Evolutionary conservation across 2,113 vertebrate genomes (phyloP), one percentile per base, ranked within the genome.

Genomic region (Phrynocephalus versicolor): DNA sequence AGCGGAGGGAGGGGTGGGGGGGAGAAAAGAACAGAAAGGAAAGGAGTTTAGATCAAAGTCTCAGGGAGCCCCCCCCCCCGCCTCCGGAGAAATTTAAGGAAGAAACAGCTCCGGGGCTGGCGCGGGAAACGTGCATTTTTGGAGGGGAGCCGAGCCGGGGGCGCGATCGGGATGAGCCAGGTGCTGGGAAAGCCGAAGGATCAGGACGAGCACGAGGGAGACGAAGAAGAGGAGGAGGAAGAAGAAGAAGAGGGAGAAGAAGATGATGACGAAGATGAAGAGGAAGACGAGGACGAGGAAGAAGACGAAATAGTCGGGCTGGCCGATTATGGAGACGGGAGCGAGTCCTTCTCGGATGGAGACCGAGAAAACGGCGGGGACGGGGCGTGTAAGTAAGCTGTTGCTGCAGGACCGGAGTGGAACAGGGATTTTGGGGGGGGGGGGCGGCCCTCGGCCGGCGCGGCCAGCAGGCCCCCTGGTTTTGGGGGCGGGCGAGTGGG

Each of bases 261-360:
- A 13, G 86, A 88, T 58, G 78, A 88, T 51, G 93, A 91, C 51
- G 90, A 90, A n/a, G 94, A 91, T 30, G 94, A 91, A 0, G 94
- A 93, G 0, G 95, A 95, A 4, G 95, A 94, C 10, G 95, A 95
- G 57, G 91, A 94, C 2, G 93, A 93, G 2, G 94, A 92, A 1
- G 96, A 96, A 77, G 94, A 96, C 58, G 96, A 95, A 78, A 93
- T 96, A 75, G 94, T 94, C 85, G 95, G 95, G 67, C 88, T 95
- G 3, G 93, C 94, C 27, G 94, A 94, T 81, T 96, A 96, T 82
- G 94, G 92, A 57, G 95, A 95, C 81, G 93, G 93, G 87, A 91
- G 93, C 73, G 95, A 93, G 81, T 94, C 93, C 84, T 95, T 95
- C 75, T 93, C 90, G 86, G 95, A 96, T 87, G 93, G 92, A 12